Evolutionary conservation across 2,113 vertebrate species (phyloP), one percentile per base, ranked within the genome.

Genomic region (Onychostruthus taczanowskii): DNA sequence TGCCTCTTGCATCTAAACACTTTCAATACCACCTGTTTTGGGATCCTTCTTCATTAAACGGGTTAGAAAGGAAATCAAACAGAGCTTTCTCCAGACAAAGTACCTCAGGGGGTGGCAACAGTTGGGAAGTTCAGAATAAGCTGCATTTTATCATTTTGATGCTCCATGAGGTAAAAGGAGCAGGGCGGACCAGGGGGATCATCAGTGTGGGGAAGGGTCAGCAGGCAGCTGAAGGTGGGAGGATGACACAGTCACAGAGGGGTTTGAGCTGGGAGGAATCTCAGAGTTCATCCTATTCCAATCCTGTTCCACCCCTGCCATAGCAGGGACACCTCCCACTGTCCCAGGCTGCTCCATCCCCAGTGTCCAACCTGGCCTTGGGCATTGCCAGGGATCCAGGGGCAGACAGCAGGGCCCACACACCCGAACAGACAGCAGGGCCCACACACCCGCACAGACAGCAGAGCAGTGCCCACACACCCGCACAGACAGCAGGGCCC

Each of bases 11-110:
- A 89, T 94, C 95, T 88, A 81, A 61, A 92, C 84, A 68, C 91
- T 92, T 63, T 87, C 84, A 92, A 86, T 96, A 89, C 84, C 96
- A 96, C 96, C 97, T 97, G 89, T 84, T 96, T 63, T 72, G 87
- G 35, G 90, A 96, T 95, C 77, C 94, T 93, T 70, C 85, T 35
- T 87, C 93, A 84, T 95, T 97, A 96, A 96, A 85, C 28, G 62
- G 85, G 90, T 95, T 93, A 93, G 74, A 84, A 83, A 46, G 64
- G 61, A 94, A 90, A 97, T 64, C 88, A 97, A 97, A 79, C 55
- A 66, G 73, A 80, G 89, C 77, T 93, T 95, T 49, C 88, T 92
- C 55, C 67, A 96, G 76, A 84, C 52, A 55, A 89, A 86, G 85
- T 28, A 83, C 59, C 79, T 85, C 58, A 37, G 68, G 55, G 83